Percentiles rank a stretch among this genome's conserved stretches.
Conservation (phyloP, 2,797 vertebrate genomes). For the Setipinna tenuifilis region DNA sequence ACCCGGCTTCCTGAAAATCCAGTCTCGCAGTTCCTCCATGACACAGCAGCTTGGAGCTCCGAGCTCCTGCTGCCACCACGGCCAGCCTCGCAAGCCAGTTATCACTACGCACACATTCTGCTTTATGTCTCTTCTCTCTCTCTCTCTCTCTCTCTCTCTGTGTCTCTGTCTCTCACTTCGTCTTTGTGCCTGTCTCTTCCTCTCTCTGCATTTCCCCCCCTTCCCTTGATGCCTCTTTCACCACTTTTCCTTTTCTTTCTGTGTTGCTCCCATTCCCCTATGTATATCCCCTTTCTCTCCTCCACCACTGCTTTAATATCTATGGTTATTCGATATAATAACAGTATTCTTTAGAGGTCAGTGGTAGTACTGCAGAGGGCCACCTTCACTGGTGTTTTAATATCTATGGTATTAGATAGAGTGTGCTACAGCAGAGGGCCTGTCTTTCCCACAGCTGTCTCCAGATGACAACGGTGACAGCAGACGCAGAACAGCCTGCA, state of each 20-base stretch:
- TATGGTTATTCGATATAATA: too few species aligned
- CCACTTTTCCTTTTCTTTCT: constrained; percentile 45
- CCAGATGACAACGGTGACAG: constrained; percentile 31
- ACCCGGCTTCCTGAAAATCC: constrained; percentile 1
- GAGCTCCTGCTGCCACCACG: not conserved
- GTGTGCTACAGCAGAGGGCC: constrained; percentile 28
- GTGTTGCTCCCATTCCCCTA: not conserved
- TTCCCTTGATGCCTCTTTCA: constrained; percentile 28
- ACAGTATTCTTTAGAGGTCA: too few species aligned
- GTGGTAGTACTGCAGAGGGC: too few species aligned
- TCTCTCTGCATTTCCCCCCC: constrained; percentile 25
- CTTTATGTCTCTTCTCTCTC: not conserved
- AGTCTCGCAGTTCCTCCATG: not conserved
- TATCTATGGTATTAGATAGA: not conserved
- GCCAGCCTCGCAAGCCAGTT: not conserved
- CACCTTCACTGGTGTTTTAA: not conserved
- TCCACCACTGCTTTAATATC: not conserved
- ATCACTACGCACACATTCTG: constrained; percentile 5
- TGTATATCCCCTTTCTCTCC: too few species aligned
- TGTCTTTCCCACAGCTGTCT: constrained; percentile 41
- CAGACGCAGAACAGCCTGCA: constrained; percentile 5
- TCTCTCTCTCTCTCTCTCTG: constrained; percentile 2
- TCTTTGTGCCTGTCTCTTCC: constrained; percentile 4
- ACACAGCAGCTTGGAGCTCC: not conserved
- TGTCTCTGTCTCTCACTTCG: not conserved